phyloP scores from a whole-genome alignment of 2,113 vertebrate genomes.

The Electrona antarctica region DNA sequence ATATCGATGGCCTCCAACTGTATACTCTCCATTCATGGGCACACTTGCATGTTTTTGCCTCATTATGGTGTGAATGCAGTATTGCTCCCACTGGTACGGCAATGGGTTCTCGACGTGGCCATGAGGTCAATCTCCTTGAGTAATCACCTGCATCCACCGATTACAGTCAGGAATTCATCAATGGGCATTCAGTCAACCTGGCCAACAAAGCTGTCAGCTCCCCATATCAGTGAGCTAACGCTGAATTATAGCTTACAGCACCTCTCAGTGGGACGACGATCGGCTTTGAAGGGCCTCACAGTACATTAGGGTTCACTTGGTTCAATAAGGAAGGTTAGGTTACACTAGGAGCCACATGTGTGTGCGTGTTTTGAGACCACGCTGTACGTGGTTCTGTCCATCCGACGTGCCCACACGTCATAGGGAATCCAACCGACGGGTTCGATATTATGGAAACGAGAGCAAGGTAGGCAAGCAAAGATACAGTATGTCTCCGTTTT shows the following conservation, averaged over 20 bases:
- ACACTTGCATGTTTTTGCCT: not conserved
- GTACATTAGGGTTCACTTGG: constrained; percentile 13
- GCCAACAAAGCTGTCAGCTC: constrained; percentile 35
- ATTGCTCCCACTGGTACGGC: not conserved
- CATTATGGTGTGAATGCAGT: not conserved
- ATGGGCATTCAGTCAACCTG: constrained; percentile 7
- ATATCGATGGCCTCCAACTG: no score
- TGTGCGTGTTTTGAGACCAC: not conserved
- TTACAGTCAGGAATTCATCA: constrained; percentile 48
- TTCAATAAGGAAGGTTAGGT: constrained; percentile 25
- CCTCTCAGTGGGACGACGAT: constrained; percentile 1
- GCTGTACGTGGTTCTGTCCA: not conserved
- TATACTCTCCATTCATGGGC: not conserved
- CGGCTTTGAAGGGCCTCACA: constrained; percentile 26
- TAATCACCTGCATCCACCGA: constrained; percentile 29
- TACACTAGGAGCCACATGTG: not conserved
- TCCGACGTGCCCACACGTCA: no score
- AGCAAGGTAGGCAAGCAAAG: no score
- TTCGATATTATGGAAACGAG: no score
- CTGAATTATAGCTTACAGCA: constrained; percentile 24
- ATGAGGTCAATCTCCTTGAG: constrained; percentile 31
- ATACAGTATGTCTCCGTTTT: no score
- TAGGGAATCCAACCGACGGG: no score
- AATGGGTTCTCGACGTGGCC: not conserved
- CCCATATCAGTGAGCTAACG: constrained; percentile 33